Conservation (phyloP, 2,797 vertebrate species). For the Helicolenus hilgendorfi region DNA sequence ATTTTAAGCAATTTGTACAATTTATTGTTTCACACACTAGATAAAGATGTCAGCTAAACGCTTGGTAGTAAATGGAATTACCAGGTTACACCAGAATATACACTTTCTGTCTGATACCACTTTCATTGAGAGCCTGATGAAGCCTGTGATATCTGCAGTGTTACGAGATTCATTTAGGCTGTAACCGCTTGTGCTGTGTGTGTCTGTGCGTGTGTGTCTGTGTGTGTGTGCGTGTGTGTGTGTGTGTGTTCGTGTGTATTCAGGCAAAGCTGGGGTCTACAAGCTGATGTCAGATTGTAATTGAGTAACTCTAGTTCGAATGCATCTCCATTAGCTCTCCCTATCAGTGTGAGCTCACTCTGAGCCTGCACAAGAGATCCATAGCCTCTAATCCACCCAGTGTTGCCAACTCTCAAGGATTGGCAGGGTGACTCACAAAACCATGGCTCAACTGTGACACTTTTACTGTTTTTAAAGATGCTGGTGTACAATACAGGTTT, state of each 20-base stretch:
- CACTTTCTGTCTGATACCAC: conserved; percentile 56
- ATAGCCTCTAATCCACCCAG: conserved; percentile 57
- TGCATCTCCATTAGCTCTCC: conserved; percentile 77
- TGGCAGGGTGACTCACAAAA: conserved; percentile 21
- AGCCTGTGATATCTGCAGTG: conserved; percentile 69
- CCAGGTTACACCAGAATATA: conserved; percentile 63
- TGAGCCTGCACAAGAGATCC: conserved; percentile 40
- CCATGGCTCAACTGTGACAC: neutral
- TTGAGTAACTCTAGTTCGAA: conserved; percentile 79
- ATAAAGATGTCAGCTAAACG: conserved; percentile 70
- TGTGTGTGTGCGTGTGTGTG: conserved; percentile 37
- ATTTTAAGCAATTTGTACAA: conserved; percentile 63
- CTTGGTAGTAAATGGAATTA: conserved; percentile 72
- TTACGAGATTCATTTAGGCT: conserved; percentile 69
- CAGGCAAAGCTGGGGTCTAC: conserved; percentile 58
- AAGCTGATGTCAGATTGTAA: conserved; percentile 78
- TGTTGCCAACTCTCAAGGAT: conserved; percentile 26
- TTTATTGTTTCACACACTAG: conserved; percentile 66
- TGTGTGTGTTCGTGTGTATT: conserved; percentile 23
- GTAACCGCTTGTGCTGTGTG: neutral
- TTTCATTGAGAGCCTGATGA: conserved; percentile 72
- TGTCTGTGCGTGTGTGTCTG: conserved; percentile 11
- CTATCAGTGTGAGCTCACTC: conserved; percentile 61
- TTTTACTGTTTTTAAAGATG: neutral
- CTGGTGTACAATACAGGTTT: neutral